Evolutionary conservation across 2,113 vertebrate species (phyloP), one percentile per base, ranked within the genome.

Genomic region (Spilogale gracilis): DNA sequence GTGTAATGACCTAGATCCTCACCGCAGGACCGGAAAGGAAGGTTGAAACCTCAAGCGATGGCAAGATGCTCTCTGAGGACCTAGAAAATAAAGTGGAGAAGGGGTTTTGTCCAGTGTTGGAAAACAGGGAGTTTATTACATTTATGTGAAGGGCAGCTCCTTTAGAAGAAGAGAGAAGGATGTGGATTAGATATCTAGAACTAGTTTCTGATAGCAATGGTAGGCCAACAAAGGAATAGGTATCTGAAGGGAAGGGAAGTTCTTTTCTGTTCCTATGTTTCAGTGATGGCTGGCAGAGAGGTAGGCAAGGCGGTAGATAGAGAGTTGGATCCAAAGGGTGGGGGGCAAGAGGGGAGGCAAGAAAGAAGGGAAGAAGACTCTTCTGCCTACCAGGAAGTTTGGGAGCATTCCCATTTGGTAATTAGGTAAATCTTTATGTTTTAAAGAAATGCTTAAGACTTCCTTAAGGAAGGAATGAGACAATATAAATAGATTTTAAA

Each of bases 151-250:
- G 14, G 30, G 10, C 23, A n/a, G 38, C 17, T 78, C 69, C 48
- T 73, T 91, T 60, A 45, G 52, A 81, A 89, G 82, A 58, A 67
- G 21, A 92, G 91, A 94, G 50, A 52, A 88, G 43, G 48, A 48
- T 65, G 78, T 81, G 6, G 9, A 16, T 61, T 61, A 54, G 12
- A 1, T 14, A 65, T 43, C 10, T 27, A 83, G 60, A 83, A 60
- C 56, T 43, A 69, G 30, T 43, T 71, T 86, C 74, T 86, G 20
- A 60, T 25, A 58, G 9, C 32, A 73, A 23, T 3, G 43, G 63
- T 38, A 48, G 30, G 81, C 6, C 30, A 71, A 81, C 25, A 92
- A 82, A 38, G 27, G 63, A 67, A 67, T 3, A 11, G 6, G 6
- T 82, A 48, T 73, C 13, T 38, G 18, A 63, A 32, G 30, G 11